A percentile compares a stretch with the other conserved stretches of the same genome.
Evolutionary conservation across 1,140 invertebrate genomes (phyloP).

Genomic region (Heliconius hewitsoni): DNA sequence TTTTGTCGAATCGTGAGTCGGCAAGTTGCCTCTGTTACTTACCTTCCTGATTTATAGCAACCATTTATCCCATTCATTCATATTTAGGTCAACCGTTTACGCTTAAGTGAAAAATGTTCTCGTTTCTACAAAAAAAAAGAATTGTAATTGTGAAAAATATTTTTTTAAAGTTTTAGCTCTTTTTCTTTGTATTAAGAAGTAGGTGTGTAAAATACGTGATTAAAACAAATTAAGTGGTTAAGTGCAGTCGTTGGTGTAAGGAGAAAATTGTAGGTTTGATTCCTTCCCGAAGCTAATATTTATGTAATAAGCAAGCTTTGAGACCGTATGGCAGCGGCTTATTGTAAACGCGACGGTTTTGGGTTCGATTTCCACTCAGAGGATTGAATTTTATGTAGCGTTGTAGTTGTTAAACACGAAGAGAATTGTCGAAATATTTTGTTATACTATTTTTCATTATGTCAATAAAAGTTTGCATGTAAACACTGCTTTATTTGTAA

Average conservation of each 20-base stretch:
- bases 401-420: not conserved
- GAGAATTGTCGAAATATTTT: not conserved
- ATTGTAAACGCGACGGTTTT: too few species aligned
- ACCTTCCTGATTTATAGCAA: conserved; percentile 64
- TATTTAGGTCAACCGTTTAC: conserved; percentile 23
- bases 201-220: too few species aligned
- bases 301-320: too few species aligned
- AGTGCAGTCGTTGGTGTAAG: too few species aligned
- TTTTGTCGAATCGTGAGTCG: conserved; percentile 21
- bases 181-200: too few species aligned
- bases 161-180: too few species aligned
- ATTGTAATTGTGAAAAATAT: not conserved
- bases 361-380: too few species aligned
- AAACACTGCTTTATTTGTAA: not conserved
- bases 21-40: conserved; percentile 39
- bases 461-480: not conserved
- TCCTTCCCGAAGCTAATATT: too few species aligned
- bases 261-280: too few species aligned
- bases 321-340: too few species aligned
- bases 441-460: not conserved
- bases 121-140: not conserved
- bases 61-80: conserved; percentile 62
- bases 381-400: too few species aligned
- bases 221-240: too few species aligned
- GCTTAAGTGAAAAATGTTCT: conserved; percentile 15